Evolutionary conservation across 1,140 invertebrate genomes (phyloP).

Genomic region (Ips typographus): DNA sequence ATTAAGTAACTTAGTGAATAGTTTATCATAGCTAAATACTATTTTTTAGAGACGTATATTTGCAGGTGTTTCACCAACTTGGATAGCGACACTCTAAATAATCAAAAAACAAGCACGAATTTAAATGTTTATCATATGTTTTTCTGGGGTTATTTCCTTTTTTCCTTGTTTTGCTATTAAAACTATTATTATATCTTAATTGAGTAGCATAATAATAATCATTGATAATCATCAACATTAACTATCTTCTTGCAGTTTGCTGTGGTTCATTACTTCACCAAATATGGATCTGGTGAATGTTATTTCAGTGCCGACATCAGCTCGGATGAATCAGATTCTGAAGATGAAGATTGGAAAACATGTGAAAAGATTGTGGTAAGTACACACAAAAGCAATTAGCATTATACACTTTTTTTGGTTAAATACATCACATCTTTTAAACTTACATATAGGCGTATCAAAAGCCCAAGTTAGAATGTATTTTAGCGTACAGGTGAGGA

Average conservation of each 20-base stretch:
- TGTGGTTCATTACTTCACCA: constrained; percentile 87
- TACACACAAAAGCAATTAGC: constrained; percentile 18
- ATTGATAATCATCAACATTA: too few relatives aligned
- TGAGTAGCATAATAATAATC: too few relatives aligned
- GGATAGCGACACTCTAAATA: too few relatives aligned
- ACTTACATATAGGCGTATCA: too few relatives aligned
- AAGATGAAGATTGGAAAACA: constrained; percentile 56
- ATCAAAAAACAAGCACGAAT: too few relatives aligned
- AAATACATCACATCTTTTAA: neutral
- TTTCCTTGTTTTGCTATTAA: neutral
- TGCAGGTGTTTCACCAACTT: too few relatives aligned
- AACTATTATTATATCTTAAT: too few relatives aligned
- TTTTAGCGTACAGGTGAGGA: constrained; percentile 41
- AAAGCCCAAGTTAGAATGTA: neutral
- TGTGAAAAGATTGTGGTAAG: constrained; percentile 33
- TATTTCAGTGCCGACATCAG: constrained; percentile 71
- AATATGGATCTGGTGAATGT: constrained; percentile 83
- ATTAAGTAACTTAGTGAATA: neutral
- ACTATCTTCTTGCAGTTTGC: constrained; percentile 66
- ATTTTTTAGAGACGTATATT: too few relatives aligned
- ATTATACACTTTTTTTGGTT: constrained; percentile 10
- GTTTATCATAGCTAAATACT: too few relatives aligned
- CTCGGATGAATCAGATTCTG: constrained; percentile 59
- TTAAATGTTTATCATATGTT: too few relatives aligned
- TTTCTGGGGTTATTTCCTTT: neutral